These are phyloP conservation scores for Oncorhynchus nerka DNA, from an alignment of 2,113 vertebrate species.

Conservation along the genomic window DNA sequence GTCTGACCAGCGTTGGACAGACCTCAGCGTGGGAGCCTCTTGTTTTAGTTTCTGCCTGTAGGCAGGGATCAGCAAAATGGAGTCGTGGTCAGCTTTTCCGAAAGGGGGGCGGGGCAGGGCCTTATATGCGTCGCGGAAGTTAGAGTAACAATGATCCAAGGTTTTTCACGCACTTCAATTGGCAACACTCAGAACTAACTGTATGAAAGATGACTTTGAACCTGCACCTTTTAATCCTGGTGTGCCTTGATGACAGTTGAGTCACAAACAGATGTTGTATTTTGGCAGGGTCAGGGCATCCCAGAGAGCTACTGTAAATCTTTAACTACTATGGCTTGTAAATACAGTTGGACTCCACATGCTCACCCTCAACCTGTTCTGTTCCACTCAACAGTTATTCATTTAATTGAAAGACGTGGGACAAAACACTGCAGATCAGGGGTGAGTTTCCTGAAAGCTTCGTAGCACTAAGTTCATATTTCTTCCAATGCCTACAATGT, in stretches of 20 bases:
- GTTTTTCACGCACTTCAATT: background rate
- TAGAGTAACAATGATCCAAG: too few species aligned
- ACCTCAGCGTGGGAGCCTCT: too few species aligned
- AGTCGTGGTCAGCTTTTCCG: too few species aligned
- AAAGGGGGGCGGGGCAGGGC: too few species aligned
- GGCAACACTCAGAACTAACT: background rate
- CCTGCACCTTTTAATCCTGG: background rate
- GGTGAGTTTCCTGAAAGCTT: too few species aligned
- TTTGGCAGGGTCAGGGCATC: background rate
- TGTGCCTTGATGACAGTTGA: background rate
- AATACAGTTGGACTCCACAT: background rate
- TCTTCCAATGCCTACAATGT: too few species aligned
- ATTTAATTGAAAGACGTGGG: background rate
- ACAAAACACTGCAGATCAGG: background rate
- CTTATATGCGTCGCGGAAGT: too few species aligned
- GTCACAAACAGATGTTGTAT: constrained; percentile 5
- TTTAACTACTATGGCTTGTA: background rate
- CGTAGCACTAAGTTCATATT: too few species aligned
- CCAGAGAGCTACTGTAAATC: background rate
- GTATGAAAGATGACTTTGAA: constrained; percentile 3
- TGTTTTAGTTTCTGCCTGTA: too few species aligned
- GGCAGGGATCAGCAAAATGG: too few species aligned
- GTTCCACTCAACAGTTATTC: background rate
- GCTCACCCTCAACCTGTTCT: background rate
- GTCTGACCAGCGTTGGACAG: too few species aligned